A percentile compares a stretch with the other conserved stretches of the same genome.
phyloP scores from a whole-genome alignment of 2,888 invertebrate genomes.

The Parnassius smintheus region DNA sequence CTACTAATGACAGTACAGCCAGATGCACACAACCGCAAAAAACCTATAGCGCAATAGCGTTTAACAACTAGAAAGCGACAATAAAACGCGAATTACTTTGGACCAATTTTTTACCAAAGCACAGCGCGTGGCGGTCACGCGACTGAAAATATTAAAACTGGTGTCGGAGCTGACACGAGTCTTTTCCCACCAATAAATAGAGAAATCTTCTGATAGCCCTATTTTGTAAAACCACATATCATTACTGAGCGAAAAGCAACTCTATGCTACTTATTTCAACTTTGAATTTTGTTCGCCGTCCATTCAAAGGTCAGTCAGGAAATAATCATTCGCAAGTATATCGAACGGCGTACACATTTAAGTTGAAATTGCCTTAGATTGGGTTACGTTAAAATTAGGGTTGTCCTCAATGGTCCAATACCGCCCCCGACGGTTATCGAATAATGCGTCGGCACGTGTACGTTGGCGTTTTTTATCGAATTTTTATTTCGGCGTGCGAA shows the following conservation, averaged over 20 bases:
- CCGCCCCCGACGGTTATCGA: conserved; percentile 79
- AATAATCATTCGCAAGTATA: conserved; percentile 31
- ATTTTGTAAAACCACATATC: conserved; percentile 37
- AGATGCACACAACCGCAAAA: conserved; percentile 61
- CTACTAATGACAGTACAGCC: conserved; percentile 59
- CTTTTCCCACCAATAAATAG: conserved; percentile 80
- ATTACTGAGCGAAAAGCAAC: conserved; percentile 35
- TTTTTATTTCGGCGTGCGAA: conserved; percentile 73
- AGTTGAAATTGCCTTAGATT: conserved; percentile 36
- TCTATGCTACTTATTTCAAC: conserved; percentile 7
- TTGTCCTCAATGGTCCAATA: conserved; percentile 67
- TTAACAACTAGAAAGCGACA: conserved; percentile 74
- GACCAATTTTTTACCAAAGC: conserved; percentile 78
- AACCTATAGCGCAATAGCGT: conserved; percentile 53
- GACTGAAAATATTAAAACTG: conserved; percentile 78
- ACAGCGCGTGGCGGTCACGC: conserved; percentile 64
- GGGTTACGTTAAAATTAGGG: conserved; percentile 57
- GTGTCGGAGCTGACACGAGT: conserved; percentile 80
- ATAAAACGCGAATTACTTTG: conserved; percentile 76
- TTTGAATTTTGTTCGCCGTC: conserved; percentile 8
- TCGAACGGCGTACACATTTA: conserved; percentile 22
- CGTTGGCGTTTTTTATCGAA: conserved; percentile 65
- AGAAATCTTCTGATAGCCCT: conserved; percentile 66
- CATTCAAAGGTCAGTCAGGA: conserved; percentile 2
- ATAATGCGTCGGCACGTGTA: conserved; percentile 75